Percentiles rank a stretch among this genome's conserved stretches.
These are phyloP conservation scores for Emydocephalus ijimae DNA, from an alignment of 2,113 vertebrate genomes.

Conservation along the genomic window DNA sequence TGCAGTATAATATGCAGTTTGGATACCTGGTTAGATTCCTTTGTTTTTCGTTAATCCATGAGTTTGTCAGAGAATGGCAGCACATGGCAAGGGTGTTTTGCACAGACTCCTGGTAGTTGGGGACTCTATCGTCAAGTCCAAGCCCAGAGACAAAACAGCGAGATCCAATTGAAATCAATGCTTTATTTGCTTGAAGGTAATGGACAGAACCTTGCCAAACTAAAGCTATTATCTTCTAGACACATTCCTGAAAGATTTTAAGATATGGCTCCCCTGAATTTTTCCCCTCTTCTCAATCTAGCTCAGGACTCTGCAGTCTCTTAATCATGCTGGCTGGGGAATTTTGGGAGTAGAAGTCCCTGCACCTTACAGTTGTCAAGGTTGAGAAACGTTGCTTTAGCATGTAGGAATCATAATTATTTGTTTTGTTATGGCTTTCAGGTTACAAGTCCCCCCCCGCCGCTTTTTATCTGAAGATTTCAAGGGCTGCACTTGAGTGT, in stretches of 20 bases:
- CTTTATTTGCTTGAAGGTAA: no score
- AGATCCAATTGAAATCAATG: no score
- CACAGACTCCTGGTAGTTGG: not conserved
- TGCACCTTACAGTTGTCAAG: not conserved
- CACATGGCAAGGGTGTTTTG: not conserved
- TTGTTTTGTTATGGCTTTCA: not conserved
- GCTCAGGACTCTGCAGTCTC: not conserved
- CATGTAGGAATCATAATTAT: not conserved
- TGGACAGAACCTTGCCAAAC: not conserved
- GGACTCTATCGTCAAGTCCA: not conserved
- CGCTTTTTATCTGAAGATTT: not conserved
- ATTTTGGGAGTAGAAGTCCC: not conserved
- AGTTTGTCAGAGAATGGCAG: not conserved
- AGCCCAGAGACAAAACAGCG: no score
- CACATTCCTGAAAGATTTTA: not conserved
- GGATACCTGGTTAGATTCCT: not conserved
- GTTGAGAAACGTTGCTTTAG: not conserved
- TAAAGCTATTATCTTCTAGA: not conserved
- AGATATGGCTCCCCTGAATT: not conserved
- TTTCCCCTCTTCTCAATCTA: not conserved
- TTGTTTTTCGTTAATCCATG: not conserved
- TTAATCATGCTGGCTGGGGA: not conserved
- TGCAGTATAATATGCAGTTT: not conserved
- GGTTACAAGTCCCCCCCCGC: not conserved
- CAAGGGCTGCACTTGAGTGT: not conserved